Conservation (phyloP, 2,888 invertebrate species). For the Ditylenchus weischeri region DNA sequence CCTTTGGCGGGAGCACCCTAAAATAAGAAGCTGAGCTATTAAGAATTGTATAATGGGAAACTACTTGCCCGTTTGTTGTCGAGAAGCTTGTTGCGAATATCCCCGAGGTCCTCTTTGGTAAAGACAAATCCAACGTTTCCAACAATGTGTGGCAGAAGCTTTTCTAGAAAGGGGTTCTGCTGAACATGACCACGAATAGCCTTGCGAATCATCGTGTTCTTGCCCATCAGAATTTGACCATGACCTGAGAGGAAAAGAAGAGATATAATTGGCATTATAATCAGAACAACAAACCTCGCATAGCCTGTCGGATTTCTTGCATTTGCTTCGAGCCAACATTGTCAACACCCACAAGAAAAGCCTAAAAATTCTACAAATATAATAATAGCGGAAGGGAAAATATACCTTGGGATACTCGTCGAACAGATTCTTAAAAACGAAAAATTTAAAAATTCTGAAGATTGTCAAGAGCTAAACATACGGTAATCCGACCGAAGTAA, state of each 20-base stretch:
- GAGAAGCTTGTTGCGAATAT: constrained; percentile 82
- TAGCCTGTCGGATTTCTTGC: constrained; percentile 84
- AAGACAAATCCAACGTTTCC: constrained; percentile 98
- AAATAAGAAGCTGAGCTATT: background rate
- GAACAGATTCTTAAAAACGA: constrained; percentile 73
- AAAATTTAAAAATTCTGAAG: background rate
- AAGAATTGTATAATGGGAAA: no score
- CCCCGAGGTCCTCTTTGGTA: constrained; percentile 87
- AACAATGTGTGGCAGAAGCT: constrained; percentile 86
- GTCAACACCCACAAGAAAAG: constrained; percentile 99
- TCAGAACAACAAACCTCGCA: constrained; percentile 46
- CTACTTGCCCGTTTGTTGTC: constrained; percentile 78
- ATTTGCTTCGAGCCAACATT: constrained; percentile 99
- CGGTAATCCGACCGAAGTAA: constrained; percentile 92
- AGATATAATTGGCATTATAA: no score
- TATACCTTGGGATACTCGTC: constrained; percentile 90
- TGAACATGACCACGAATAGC: constrained; percentile 95
- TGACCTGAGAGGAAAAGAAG: constrained; percentile 37
- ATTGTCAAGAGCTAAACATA: constrained; percentile 66
- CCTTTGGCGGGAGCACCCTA: constrained; percentile 83
- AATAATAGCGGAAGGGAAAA: no score
- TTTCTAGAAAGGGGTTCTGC: constrained; percentile 83
- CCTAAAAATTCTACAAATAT: no score
- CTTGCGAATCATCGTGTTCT: constrained; percentile 99
- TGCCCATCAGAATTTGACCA: constrained; percentile 79